These are phyloP conservation scores for Chloroceryle amazona DNA, from an alignment of 2,797 vertebrate genomes.

Conservation along the genomic window DNA sequence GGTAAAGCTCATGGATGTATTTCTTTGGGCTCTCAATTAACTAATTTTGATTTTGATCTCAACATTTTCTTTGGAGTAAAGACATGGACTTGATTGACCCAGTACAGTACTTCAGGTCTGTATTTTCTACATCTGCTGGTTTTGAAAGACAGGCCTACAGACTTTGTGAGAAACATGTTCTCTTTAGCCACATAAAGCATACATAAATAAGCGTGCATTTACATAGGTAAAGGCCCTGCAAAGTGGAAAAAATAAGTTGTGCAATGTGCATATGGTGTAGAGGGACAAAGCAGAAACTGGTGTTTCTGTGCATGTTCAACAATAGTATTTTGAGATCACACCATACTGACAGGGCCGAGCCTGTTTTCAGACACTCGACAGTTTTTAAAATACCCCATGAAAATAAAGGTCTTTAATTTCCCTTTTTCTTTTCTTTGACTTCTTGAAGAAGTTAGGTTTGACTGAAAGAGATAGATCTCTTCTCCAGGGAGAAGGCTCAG, in stretches of 20 bases:
- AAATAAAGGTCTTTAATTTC: not conserved
- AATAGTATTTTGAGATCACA: not conserved
- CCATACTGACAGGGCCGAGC: not conserved
- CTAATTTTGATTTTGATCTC: slow-evolving; percentile 25
- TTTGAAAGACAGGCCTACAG: not conserved
- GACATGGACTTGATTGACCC: not conserved
- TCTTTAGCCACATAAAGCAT: not conserved
- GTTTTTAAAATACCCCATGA: not conserved
- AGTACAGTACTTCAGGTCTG: not conserved
- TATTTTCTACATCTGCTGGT: not conserved
- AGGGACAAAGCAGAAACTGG: not conserved
- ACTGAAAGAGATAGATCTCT: not conserved
- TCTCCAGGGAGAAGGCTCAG: not conserved
- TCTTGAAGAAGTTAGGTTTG: not conserved
- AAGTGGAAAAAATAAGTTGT: not conserved
- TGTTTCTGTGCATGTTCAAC: not conserved
- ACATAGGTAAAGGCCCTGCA: not conserved
- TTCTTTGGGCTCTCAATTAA: not conserved
- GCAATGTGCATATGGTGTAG: not conserved
- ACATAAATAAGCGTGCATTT: not conserved
- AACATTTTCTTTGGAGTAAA: slow-evolving; percentile 2
- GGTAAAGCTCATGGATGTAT: not conserved
- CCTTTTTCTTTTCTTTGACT: not conserved
- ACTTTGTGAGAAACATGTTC: not conserved
- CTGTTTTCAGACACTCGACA: not conserved